These are phyloP conservation scores for Zaprionus tsacasi DNA, from an alignment of 1,140 invertebrate species.

Conservation along the genomic window DNA sequence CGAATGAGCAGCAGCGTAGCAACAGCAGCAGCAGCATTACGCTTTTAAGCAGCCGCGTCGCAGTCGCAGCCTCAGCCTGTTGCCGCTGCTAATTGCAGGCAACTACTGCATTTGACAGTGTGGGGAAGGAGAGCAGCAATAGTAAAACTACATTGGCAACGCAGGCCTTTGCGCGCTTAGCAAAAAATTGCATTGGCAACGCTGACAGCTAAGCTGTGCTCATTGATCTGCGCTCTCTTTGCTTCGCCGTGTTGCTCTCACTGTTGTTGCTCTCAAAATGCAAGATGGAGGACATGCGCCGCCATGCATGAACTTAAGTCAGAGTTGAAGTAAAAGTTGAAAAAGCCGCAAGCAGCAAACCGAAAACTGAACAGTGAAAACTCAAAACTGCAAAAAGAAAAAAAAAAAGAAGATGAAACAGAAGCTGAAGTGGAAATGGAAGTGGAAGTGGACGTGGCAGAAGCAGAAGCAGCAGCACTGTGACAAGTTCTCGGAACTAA, in stretches of 20 bases:
- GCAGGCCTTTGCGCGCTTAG: background rate
- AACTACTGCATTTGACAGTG: constrained; percentile 48
- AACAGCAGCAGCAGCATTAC: constrained; percentile 7
- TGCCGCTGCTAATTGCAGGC: constrained; percentile 59
- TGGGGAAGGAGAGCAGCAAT: background rate
- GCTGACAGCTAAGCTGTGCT: background rate
- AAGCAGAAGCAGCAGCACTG: constrained; percentile 7
- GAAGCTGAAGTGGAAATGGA: background rate
- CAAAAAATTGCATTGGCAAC: background rate
- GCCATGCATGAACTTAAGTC: constrained; percentile 5
- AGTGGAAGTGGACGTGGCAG: background rate
- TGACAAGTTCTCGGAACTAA: constrained; percentile 22
- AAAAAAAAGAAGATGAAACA: background rate
- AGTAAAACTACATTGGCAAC: background rate
- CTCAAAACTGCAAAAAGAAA: constrained; percentile 13
- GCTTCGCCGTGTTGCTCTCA: background rate
- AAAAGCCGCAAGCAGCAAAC: constrained; percentile 14
- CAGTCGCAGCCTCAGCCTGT: constrained; percentile 5
- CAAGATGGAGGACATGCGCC: background rate
- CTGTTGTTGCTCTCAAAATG: background rate
- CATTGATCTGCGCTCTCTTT: background rate
- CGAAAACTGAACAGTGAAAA: constrained; percentile 1
- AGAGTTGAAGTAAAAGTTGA: constrained; percentile 31
- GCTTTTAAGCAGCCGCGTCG: constrained; percentile 43
- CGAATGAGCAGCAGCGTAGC: constrained; percentile 43